Base-by-base conservation (phyloP, 37 sponge, comb jelly and placozoan species). In the Agelas oroides region DNA sequence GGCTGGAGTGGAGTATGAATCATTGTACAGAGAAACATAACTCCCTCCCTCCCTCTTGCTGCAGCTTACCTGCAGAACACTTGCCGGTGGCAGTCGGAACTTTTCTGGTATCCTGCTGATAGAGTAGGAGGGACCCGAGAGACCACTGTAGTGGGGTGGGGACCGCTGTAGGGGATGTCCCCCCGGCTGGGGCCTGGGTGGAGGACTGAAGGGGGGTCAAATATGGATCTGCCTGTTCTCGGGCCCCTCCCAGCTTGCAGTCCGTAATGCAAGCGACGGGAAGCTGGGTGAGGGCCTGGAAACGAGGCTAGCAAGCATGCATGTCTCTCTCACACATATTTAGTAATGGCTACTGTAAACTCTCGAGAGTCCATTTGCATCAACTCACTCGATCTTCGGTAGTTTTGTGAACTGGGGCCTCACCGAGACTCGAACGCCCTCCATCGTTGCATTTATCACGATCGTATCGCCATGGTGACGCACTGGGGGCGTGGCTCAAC, bases 81-180 rank as follows among this genome's bases (percentile, higher is more conserved):
- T 62, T 40, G 73, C 46, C 15, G 83, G 63, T 33, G 83, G 83
- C 35, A 83, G 52, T 38, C 36, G 71, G 59, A 83, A 72, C 63
- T 83, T 83, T 20, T 59, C 83, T 36, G 39, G 25, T 0, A 19
- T 25, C 20, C 83, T 73, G 38, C 41, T 25, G 25, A 83, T 72
- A 35, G 83, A 72, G 73, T 83, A 83, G 23, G 62, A 73, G 25
- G 83, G 83, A 25, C 83, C 83, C 27, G 83, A 73, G 28, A 83
- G 58, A 27, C 83, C 73, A 39, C 52, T 28, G 35, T 73, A 61
- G 14, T 1, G 64, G 0, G 77, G 39, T 28, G 62, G 34, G 20
- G 77, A 1, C 18, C 20, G 58, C 11, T 40, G 58, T 6, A 75
- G 18, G 17, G 64, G 34, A 28, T 38, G 28, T 1, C 75, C 32